Base-by-base conservation (phyloP, 2,888 invertebrate genomes). In the Drosophila algonquin region DNA sequence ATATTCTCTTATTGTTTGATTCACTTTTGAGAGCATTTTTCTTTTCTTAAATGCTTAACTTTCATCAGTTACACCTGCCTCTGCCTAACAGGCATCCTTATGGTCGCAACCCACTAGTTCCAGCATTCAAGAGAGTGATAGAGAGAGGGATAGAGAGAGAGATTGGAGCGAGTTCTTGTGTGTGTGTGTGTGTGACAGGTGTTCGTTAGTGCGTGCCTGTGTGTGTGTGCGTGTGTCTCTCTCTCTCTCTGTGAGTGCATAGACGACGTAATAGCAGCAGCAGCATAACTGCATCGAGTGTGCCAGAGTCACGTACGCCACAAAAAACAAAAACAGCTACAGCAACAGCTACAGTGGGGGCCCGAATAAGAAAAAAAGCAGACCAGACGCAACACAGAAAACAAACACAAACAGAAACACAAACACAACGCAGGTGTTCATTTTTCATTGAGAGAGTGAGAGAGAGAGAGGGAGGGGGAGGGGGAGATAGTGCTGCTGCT, bases 191-290 rank as follows among this genome's bases (percentile, higher is more conserved):
- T 73, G 85, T 79, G 84, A 79, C 84, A 89, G 84, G 84, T 85
- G 89, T 87, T 87, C 69, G 77, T 65, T 58, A 74, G 82, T 87
- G 87, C 89, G 82, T 85, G 56, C 55, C 68, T 62, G 35, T 27
- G 3, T 59, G 40, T 63, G 2, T 52, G 45, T 63, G 57, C 65
- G 24, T 68, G 58, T 61, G 46, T 50, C 52, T 67, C 44, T 73
- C 59, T 52, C 52, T 52, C 52, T 56, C 46, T 59, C 44, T 63
- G 68, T 58, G 68, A 63, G 70, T 73, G 79, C 79, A 76, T 81
- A 78, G 87, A 71, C 82, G 53, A 84, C 85, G 82, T 87, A 87
- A 89, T 78, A 81, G 85, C 81, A 84, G 73, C 87, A 81, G 85
- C 81, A 87, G 73, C 87, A 89, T 87, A 80, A 82, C 77, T 82